Evolutionary conservation across 2,797 vertebrate species (phyloP).

Genomic region (Cirrhinus molitorella): DNA sequence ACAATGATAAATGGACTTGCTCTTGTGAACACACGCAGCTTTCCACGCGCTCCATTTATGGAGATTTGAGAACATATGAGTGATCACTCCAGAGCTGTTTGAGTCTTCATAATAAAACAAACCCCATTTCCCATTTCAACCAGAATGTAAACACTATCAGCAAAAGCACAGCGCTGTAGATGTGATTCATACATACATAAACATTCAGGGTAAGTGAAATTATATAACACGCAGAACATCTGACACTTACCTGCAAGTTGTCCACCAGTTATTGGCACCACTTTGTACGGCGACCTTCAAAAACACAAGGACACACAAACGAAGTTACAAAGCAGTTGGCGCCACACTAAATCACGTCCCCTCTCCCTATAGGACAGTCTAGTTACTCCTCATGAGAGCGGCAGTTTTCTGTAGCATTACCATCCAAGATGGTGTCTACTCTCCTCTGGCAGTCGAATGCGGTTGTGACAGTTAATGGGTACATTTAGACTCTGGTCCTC

Average conservation of each 20-base stretch:
- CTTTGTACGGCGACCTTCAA: conserved; percentile 89
- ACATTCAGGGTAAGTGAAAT: background rate
- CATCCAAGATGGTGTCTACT: conserved; percentile 31
- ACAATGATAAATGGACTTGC: conserved; percentile 52
- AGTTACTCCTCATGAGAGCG: background rate
- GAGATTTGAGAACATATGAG: conserved; percentile 32
- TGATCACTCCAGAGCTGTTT: conserved; percentile 25
- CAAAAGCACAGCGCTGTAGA: background rate
- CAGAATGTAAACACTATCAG: conserved; percentile 20
- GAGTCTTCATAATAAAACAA: conserved; percentile 15
- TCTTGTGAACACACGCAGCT: conserved; percentile 40
- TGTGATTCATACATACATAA: conserved; percentile 12
- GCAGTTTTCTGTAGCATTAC: conserved; percentile 19
- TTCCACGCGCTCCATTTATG: conserved; percentile 30
- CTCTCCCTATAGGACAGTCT: background rate
- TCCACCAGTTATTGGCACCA: conserved; percentile 83
- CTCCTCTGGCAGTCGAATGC: background rate
- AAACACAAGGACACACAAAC: conserved; percentile 61
- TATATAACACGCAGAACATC: background rate
- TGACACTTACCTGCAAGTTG: conserved; percentile 84
- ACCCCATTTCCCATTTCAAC: background rate
- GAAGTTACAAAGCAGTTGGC: conserved; percentile 20
- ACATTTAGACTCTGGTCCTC: conserved; percentile 28
- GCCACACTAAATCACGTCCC: conserved; percentile 26
- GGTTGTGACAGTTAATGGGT: conserved; percentile 19